Base-by-base conservation (phyloP, 2,113 vertebrate genomes). In the Nannospalax galili region DNA sequence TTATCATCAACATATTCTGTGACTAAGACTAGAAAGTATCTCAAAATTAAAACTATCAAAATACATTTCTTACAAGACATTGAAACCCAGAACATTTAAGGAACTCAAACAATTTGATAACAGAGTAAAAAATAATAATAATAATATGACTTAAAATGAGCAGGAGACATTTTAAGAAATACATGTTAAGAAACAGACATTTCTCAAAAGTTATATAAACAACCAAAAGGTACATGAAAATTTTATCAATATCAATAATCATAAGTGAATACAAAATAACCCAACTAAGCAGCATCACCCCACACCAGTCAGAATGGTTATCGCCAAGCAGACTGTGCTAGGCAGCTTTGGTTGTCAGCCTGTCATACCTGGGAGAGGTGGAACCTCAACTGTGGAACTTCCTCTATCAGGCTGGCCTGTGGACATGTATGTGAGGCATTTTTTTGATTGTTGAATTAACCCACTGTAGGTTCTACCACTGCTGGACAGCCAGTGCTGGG, bases 41-140 rank as follows among this genome's bases (percentile, higher is more conserved):
- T 92, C n/a, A 82, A 86, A 92, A 85, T 62, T 9, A 62, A 94
- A 92, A 80, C 56, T 56, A 60, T 3, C 60, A 62, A 64, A 52
- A 9, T 92, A 87, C 14, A 45, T 0, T 48, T 69, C 48, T 69
- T 12, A 70, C 1, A 19, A 69, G 14, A 4, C 12, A 32, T 32
- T 81, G n/a, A 91, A 81, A 67, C 56, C 19, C 28, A 74, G 30
- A 94, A n/a, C 56, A 88, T 24, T 65, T 17, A 80, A 75, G 40
- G 45, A 79, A 73, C 6, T 86, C 60, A 75, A 56, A n/a, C 28
- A 80, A 79, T 15, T 70, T 52, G 64, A 72, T n/a, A 88, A 7
- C n/a, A 72, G 20, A 58, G 40, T n/a, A n/a, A n/a, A n/a, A n/a
- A n/a, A n/a, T n/a, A n/a, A n/a, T 14, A 78, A 26, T 22, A 85